phyloP scores from a whole-genome alignment of 2,888 invertebrate genomes.

The Plagiodera versicolora region DNA sequence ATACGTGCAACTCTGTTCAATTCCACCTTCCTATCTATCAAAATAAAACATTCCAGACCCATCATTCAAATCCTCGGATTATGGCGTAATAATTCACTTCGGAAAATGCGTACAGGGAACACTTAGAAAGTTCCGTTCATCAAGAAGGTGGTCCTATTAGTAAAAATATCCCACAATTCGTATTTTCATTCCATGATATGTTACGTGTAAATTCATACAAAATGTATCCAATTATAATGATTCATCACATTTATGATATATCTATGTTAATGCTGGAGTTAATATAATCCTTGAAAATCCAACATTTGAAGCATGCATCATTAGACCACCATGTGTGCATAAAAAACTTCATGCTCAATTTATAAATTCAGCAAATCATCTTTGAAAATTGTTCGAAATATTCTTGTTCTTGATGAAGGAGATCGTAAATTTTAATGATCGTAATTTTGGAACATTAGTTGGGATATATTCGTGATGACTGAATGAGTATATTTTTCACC shows the following conservation, averaged over 20 bases:
- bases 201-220: constrained; percentile 18
- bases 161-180: constrained; percentile 8
- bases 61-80: no score
- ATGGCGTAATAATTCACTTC: not conserved
- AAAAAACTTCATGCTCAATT: constrained; percentile 8
- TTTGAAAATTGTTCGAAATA: not conserved
- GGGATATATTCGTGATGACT: not conserved
- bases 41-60: no score
- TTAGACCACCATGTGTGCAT: constrained; percentile 19
- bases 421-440: not conserved
- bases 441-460: not conserved
- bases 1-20: no score
- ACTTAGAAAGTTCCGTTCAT: not conserved
- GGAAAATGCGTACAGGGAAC: not conserved
- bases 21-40: no score
- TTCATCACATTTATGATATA: constrained; percentile 17
- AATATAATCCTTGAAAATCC: constrained; percentile 18
- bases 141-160: constrained; percentile 14
- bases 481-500: not conserved
- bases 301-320: constrained; percentile 8
- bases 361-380: not conserved
- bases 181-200: constrained; percentile 15
- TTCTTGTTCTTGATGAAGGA: not conserved
- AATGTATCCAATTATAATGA: constrained; percentile 18
- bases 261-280: constrained; percentile 21